Evolutionary conservation across 2,888 invertebrate genomes (phyloP).

Genomic region (Minunthozetes semirufus): DNA sequence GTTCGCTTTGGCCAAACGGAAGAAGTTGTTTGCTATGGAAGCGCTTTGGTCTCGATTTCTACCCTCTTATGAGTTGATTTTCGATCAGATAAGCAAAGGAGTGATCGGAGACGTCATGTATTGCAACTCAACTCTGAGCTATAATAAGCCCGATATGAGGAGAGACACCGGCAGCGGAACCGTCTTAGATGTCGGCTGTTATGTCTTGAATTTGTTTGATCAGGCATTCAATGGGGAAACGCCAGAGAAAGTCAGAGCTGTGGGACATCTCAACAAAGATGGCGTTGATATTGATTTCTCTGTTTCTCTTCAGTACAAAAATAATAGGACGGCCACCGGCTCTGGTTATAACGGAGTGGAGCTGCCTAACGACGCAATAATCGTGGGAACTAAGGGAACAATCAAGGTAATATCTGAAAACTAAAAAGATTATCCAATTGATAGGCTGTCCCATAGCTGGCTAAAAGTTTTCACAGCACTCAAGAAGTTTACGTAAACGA

Average conservation of each 20-base stretch:
- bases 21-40: constrained; percentile 74
- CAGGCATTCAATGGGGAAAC: constrained; percentile 61
- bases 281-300: constrained; percentile 63
- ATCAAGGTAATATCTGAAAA: constrained; percentile 52
- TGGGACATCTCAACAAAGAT: constrained; percentile 62
- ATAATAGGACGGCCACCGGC: constrained; percentile 60
- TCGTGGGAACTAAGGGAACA: constrained; percentile 63
- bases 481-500: constrained; percentile 32
- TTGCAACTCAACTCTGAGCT: constrained; percentile 61
- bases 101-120: constrained; percentile 65
- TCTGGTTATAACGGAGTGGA: constrained; percentile 47
- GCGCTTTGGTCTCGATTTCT: constrained; percentile 80
- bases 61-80: constrained; percentile 58
- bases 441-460: too few relatives aligned
- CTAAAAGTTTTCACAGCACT: background rate
- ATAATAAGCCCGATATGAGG: constrained; percentile 45
- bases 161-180: constrained; percentile 65
- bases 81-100: constrained; percentile 58
- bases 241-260: constrained; percentile 61
- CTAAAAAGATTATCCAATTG: too few relatives aligned
- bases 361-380: constrained; percentile 59
- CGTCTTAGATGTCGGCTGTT: constrained; percentile 68
- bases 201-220: constrained; percentile 64
- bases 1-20: constrained; percentile 58
- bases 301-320: constrained; percentile 59